Percentiles rank a stretch among this genome's conserved stretches.
Conservation (phyloP, 2,888 invertebrate genomes). For the Norana najaformis region DNA sequence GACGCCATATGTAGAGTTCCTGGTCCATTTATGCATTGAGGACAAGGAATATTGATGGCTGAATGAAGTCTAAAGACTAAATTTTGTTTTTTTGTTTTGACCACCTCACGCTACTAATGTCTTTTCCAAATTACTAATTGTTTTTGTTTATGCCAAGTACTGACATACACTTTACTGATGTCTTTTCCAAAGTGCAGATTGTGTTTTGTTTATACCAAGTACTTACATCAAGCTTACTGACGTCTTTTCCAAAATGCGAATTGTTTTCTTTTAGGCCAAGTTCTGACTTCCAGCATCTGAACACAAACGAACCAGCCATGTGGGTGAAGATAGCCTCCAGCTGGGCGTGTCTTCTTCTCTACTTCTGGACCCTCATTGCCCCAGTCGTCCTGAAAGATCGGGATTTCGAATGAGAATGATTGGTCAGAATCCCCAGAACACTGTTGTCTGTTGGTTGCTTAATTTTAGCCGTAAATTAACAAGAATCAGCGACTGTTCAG, state of each 20-base stretch:
- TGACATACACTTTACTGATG: too few species aligned
- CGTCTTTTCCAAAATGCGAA: not conserved
- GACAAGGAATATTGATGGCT: too few species aligned
- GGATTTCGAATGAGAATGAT: conserved; percentile 35
- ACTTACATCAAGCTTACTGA: not conserved
- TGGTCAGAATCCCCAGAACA: not conserved
- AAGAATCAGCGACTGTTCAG: not conserved
- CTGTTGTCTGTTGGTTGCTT: not conserved
- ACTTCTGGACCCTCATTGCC: conserved; percentile 91
- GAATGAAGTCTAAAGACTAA: too few species aligned
- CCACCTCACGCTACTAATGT: too few species aligned
- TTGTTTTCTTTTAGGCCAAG: conserved; percentile 29
- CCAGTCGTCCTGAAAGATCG: conserved; percentile 74
- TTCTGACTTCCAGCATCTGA: conserved; percentile 33
- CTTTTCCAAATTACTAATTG: too few species aligned
- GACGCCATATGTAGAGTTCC: too few species aligned
- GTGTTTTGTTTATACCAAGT: not conserved
- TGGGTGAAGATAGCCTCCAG: conserved; percentile 98
- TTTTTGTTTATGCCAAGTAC: too few species aligned
- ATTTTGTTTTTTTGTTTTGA: too few species aligned
- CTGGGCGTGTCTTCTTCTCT: conserved; percentile 89
- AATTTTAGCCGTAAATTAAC: not conserved
- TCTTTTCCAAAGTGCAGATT: too few species aligned
- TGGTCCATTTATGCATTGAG: too few species aligned
- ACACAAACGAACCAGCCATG: conserved; percentile 76